Base-by-base conservation (phyloP, 92 coral and sea anemone species). In the Actinernus sp. region DNA sequence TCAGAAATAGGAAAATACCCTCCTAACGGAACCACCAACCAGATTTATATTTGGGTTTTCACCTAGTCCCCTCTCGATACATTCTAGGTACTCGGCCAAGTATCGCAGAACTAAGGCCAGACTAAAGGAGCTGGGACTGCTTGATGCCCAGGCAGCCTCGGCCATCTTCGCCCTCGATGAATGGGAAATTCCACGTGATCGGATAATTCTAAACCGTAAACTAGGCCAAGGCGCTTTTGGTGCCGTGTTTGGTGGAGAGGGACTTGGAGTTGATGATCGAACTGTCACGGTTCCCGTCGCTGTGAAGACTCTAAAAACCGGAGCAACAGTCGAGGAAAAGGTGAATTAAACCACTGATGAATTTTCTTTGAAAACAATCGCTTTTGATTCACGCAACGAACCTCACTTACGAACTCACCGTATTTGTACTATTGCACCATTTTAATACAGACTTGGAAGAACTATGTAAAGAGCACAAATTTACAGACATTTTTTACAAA, bases 181-280 rank as follows among this genome's bases (percentile, higher is more conserved):
- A 45, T 88, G 90, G 95, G 95, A 88, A 48, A 60, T 84, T 26
- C 63, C 90, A 34, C 76, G 87, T 31, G 90, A 88, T 9, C 70
- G 57, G 45, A 31, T 88, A 30, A 55, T 88, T 49, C 61, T 88
- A 18, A 88, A 88, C 61, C 55, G 90, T 13, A 88, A 88, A 58
- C 74, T 88, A 4, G 95, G 95, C 14, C 82, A 83, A 49, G 95
- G 95, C 0, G 95, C 95, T 2, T 88, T 88, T 73, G 95, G 95
- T 20, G 82, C 95, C 0, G 95, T 88, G 71, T 88, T 77, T 40
- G 95, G 95, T 20, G 95, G 95, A 0, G 95, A 88, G 31, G 84
- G 81, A 17, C 49, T 88, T 41, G 90, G 84, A 18, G 65, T 83
- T 6, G 54, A 27, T 44, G 75, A 51, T 43, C 70, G 81, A 28